A percentile compares a stretch with the other conserved stretches of the same genome.
phyloP scores from a whole-genome alignment of 2,797 vertebrate species.

The Sebastes aleutianus region DNA sequence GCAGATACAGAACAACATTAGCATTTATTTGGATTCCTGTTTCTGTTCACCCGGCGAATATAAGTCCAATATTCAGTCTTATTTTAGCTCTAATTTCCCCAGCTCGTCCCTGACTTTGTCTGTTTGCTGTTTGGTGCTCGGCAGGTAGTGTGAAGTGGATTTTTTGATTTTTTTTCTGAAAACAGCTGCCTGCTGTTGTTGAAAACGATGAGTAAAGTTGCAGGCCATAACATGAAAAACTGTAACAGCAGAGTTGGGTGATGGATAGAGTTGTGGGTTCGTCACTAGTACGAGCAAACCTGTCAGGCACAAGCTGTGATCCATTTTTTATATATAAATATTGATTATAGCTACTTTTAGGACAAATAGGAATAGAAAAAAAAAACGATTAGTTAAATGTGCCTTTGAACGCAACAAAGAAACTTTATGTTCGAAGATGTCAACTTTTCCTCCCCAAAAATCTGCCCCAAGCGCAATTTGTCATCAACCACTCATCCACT shows the following conservation, averaged over 20 bases:
- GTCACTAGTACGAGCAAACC: neutral
- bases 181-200: neutral
- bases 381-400: neutral
- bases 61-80: neutral
- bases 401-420: neutral
- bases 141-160: neutral
- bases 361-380: neutral
- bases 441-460: neutral
- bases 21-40: neutral
- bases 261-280: neutral
- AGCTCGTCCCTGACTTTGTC: neutral
- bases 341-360: neutral
- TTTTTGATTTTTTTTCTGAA: neutral
- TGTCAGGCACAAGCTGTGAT: neutral
- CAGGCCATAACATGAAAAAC: neutral
- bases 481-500: neutral
- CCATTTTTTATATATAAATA: neutral
- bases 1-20: neutral
- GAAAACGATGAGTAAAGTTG: neutral
- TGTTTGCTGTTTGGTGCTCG: neutral
- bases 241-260: neutral
- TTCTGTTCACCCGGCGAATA: neutral
- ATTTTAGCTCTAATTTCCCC: neutral
- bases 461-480: constrained; percentile 6
- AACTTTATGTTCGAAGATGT: neutral